Conservation (phyloP, 2,888 invertebrate genomes). For the Pheosia tremula region DNA sequence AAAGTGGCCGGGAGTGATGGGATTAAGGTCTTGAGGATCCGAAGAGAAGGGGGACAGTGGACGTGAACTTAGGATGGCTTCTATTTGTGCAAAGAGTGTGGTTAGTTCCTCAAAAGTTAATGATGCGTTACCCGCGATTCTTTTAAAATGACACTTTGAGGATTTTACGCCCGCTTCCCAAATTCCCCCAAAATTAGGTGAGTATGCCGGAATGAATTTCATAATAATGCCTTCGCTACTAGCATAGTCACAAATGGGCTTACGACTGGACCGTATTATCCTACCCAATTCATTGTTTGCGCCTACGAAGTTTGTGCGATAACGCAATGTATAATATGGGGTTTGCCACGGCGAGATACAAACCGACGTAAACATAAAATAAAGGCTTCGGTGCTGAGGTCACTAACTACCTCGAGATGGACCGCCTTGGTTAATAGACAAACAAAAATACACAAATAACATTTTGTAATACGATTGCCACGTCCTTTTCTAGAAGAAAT, state of each 20-base stretch:
- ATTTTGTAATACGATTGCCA: conserved; percentile 9
- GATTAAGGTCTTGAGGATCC: neutral
- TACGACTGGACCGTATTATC: neutral
- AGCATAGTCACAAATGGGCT: neutral
- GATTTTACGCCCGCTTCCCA: conserved; percentile 8
- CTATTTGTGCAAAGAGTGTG: neutral
- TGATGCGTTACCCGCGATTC: neutral
- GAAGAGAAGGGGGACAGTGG: neutral
- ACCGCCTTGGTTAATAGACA: conserved; percentile 10
- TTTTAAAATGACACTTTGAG: conserved; percentile 9
- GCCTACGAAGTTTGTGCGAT: conserved; percentile 12
- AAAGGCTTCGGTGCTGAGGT: conserved; percentile 8
- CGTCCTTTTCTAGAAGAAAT: conserved; percentile 9
- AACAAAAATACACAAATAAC: conserved; percentile 10
- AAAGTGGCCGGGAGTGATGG: neutral
- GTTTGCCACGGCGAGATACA: conserved; percentile 10
- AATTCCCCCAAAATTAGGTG: conserved; percentile 7
- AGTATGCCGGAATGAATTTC: conserved; percentile 6
- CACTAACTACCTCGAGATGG: conserved; percentile 11
- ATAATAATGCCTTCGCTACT: conserved; percentile 5
- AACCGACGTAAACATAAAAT: conserved; percentile 8
- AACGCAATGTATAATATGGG: conserved; percentile 8
- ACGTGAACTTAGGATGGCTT: neutral
- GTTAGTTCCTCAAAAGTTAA: neutral
- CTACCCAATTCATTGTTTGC: conserved; percentile 5